Base-by-base conservation (phyloP, 2,888 invertebrate genomes). In the Mactromeris polynyma region DNA sequence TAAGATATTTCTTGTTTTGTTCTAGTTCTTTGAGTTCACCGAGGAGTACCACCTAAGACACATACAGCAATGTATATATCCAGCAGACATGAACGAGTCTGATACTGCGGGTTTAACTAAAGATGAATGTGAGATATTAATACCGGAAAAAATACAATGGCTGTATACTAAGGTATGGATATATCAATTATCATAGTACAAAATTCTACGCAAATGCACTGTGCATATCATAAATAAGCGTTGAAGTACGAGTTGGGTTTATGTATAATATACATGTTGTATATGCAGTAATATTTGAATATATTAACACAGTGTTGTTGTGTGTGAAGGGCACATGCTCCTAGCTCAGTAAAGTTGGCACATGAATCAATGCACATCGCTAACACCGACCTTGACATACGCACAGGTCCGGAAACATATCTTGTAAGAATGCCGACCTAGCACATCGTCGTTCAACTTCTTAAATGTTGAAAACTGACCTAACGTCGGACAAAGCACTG, bases 1-100 rank as follows among this genome's bases (percentile, higher is more conserved):
- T n/a, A n/a, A n/a, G n/a, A n/a, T n/a, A n/a, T n/a, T n/a, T n/a
- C n/a, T n/a, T n/a, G 6, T 83, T 31, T 36, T 33, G 33, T 83
- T 82, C 33, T 21, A 83, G 83, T 83, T 83, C 40, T 83, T 46
- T 40, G 83, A 83, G 21, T 69, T 73, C 33, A 83, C 83, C 7
- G 46, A 83, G 2, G 73, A 73, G 33, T 46, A 33, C 46, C 83
- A 83, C 21, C n/a, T 83, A 73, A 40, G 83, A 73, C 83, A 83
- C 21, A 46, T 73, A 19, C 73, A 42, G 31, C n/a, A 33, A 6
- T 83, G 83, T 73, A 2, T 83, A 6, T 83, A 42, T 46, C 83
- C 83, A 17, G 46, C 69, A 21, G 26, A 26, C 19, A 42, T 69
- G 64, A 46, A 17, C 2, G 14, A 33, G 0, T 21, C 64, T 19